A percentile compares a stretch with the other conserved stretches of the same genome.
Conservation (phyloP, 2,113 vertebrate species). For the Pseudonaja textilis region DNA sequence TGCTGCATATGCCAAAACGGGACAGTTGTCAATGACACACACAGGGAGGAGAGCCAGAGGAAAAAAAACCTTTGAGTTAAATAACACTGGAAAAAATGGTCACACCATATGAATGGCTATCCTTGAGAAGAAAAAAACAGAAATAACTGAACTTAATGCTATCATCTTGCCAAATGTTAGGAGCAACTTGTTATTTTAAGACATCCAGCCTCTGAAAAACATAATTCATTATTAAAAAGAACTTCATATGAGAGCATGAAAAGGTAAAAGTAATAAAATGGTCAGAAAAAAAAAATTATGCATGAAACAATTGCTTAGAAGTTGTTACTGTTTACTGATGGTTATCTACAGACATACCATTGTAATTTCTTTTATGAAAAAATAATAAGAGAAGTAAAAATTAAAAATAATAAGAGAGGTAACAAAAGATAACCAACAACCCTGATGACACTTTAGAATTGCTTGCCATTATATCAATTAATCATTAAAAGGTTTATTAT, state of each 20-base stretch:
- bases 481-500: background rate
- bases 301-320: slow-evolving; percentile 39
- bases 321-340: slow-evolving; percentile 13
- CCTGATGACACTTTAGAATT: background rate
- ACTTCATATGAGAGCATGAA: slow-evolving; percentile 40
- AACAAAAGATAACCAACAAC: background rate
- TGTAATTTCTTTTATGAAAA: background rate
- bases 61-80: slow-evolving; percentile 22
- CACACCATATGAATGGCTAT: slow-evolving; percentile 30
- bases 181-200: slow-evolving; percentile 57
- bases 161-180: slow-evolving; percentile 57
- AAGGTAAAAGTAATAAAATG: slow-evolving; percentile 45
- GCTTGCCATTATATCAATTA: background rate
- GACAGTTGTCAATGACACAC: background rate
- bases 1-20: no score
- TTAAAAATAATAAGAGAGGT: background rate
- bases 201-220: slow-evolving; percentile 54
- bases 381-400: no score
- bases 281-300: slow-evolving; percentile 25
- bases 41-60: background rate
- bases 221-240: slow-evolving; percentile 62
- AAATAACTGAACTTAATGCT: slow-evolving; percentile 47
- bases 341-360: background rate
- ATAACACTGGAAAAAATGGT: background rate
- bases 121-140: slow-evolving; percentile 37